Evolutionary conservation across 2,888 invertebrate species (phyloP).

Genomic region (Agrochola macilenta): DNA sequence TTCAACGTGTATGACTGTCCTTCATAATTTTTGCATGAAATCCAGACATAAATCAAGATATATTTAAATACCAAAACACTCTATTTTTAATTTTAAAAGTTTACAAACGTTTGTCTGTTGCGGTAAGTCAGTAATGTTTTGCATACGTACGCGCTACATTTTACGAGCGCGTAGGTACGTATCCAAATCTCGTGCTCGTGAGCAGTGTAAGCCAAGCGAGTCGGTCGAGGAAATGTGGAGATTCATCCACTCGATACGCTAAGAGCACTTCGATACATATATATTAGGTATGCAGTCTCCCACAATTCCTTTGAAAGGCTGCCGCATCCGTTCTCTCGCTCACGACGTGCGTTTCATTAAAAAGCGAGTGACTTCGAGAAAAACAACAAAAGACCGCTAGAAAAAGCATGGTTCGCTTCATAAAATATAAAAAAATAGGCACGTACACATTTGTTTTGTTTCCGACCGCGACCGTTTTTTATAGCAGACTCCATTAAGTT

Average conservation of each 20-base stretch:
- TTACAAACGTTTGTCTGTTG: conserved; percentile 59
- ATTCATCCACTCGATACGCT: conserved; percentile 67
- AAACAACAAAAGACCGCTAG: conserved; percentile 69
- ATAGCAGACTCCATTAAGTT: conserved; percentile 68
- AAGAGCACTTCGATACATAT: conserved; percentile 57
- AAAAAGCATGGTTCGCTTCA: conserved; percentile 63
- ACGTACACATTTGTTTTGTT: conserved; percentile 65
- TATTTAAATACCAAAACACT: conserved; percentile 54
- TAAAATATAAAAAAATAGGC: conserved; percentile 70
- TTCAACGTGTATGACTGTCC: not conserved
- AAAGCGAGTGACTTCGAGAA: conserved; percentile 68
- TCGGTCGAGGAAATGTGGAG: conserved; percentile 52
- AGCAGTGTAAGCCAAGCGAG: conserved; percentile 30
- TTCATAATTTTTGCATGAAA: conserved; percentile 29
- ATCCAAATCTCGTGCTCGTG: conserved; percentile 38
- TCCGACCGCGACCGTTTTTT: conserved; percentile 55
- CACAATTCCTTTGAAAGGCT: conserved; percentile 72
- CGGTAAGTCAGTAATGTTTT: conserved; percentile 55
- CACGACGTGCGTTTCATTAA: conserved; percentile 73
- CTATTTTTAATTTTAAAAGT: conserved; percentile 65
- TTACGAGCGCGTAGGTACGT: conserved; percentile 6
- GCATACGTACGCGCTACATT: conserved; percentile 22
- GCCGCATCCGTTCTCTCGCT: conserved; percentile 60
- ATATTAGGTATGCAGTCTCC: conserved; percentile 60
- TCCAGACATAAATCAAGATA: conserved; percentile 20